phyloP scores from a whole-genome alignment of 2,888 invertebrate genomes.

The Drosophila monieri region DNA sequence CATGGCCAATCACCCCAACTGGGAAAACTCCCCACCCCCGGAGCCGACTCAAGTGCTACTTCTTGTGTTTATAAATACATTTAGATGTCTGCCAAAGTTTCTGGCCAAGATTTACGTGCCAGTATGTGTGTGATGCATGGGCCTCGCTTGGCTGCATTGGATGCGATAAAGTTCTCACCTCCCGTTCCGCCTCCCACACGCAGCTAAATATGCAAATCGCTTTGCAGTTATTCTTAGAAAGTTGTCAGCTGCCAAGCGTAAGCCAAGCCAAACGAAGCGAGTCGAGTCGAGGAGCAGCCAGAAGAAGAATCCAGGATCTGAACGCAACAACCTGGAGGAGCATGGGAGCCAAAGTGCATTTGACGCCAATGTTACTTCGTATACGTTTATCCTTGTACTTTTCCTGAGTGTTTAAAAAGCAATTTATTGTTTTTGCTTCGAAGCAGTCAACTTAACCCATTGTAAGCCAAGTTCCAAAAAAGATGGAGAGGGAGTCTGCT shows the following conservation, averaged over 20 bases:
- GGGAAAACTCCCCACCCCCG: not conserved
- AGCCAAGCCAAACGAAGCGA: constrained; percentile 50
- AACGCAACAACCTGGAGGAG: constrained; percentile 22
- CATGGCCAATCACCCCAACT: not conserved
- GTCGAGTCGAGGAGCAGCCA: constrained; percentile 43
- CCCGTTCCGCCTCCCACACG: not conserved
- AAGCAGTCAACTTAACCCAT: constrained; percentile 31
- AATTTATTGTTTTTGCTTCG: constrained; percentile 70
- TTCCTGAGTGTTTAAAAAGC: constrained; percentile 77
- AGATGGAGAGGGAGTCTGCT: not conserved
- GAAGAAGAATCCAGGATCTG: constrained; percentile 32
- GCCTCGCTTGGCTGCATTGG: constrained; percentile 60
- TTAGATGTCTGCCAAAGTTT: constrained; percentile 73
- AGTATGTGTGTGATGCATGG: constrained; percentile 42
- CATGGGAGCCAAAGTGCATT: constrained; percentile 28
- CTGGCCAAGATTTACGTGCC: constrained; percentile 62
- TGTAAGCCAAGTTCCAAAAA: not conserved
- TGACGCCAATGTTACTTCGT: constrained; percentile 47
- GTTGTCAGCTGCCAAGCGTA: constrained; percentile 68
- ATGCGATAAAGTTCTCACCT: constrained; percentile 66
- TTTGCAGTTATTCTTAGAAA: constrained; percentile 76
- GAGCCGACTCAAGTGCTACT: constrained; percentile 54
- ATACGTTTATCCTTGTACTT: constrained; percentile 46
- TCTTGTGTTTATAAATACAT: constrained; percentile 55
- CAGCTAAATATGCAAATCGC: constrained; percentile 75